Conservation (phyloP, 1,140 invertebrate genomes). For the Melanaphis sacchari region DNA sequence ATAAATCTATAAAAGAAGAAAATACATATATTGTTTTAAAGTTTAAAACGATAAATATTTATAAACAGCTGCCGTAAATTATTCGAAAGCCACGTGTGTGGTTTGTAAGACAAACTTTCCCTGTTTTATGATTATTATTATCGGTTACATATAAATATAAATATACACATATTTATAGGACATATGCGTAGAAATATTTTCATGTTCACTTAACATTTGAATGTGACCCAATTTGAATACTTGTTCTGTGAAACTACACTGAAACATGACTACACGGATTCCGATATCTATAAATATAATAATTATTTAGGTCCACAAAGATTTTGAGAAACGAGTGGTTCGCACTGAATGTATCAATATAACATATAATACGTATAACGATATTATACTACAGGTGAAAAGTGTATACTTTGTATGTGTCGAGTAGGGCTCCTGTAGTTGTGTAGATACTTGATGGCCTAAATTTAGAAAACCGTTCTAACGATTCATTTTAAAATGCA, state of each 20-base stretch:
- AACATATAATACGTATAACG: not conserved
- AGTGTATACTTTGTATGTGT: not conserved
- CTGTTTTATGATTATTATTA: constrained; percentile 13
- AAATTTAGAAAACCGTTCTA: not conserved
- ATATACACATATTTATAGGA: not conserved
- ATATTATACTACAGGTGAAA: not conserved
- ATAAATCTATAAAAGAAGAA: constrained; percentile 1
- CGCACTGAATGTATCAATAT: not conserved
- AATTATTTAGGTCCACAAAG: not conserved
- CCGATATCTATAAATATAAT: constrained; percentile 19
- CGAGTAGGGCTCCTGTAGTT: not conserved
- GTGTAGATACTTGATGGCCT: not conserved
- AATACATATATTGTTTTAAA: constrained; percentile 15
- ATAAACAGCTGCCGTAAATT: not conserved
- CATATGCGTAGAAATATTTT: not conserved
- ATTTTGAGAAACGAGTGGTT: not conserved
- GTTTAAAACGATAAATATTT: not conserved
- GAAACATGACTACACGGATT: not conserved
- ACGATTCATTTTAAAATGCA: not conserved
- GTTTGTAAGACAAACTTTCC: constrained; percentile 27
- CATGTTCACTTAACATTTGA: constrained; percentile 30
- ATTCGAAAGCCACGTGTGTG: constrained; percentile 20
- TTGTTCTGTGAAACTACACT: not conserved
- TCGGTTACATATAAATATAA: not conserved
- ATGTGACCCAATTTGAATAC: constrained; percentile 39